These are phyloP conservation scores for Diarsia brunnea DNA, from an alignment of 2,888 invertebrate species.

Conservation along the genomic window DNA sequence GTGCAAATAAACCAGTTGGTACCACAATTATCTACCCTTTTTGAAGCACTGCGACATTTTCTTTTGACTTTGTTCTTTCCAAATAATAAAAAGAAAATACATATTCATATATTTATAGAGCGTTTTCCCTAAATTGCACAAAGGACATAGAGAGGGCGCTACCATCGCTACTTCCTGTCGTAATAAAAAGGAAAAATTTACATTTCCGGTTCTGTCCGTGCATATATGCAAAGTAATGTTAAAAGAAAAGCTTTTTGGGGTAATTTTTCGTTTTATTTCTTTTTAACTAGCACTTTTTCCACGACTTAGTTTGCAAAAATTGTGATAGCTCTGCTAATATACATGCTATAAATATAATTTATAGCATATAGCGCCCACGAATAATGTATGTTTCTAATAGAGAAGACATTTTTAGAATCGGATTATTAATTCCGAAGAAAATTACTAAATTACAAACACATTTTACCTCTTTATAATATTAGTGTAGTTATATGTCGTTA, in stretches of 20 bases:
- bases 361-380: no score
- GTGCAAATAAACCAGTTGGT: background rate
- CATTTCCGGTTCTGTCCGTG: slow-evolving; percentile 47
- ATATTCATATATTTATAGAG: slow-evolving; percentile 52
- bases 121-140: slow-evolving; percentile 46
- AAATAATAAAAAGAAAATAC: slow-evolving; percentile 32
- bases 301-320: no score
- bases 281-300: background rate
- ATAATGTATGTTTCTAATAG: no score
- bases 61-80: slow-evolving; percentile 21
- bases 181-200: slow-evolving; percentile 59
- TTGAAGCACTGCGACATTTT: slow-evolving; percentile 6
- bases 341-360: no score
- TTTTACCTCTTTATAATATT: no score
- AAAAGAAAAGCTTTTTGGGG: background rate
- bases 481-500: no score
- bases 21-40: background rate
- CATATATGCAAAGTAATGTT: slow-evolving; percentile 51
- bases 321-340: no score
- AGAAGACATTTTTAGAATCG: no score
- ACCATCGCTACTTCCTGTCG: slow-evolving; percentile 51
- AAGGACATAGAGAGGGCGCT: slow-evolving; percentile 45
- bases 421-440: no score
- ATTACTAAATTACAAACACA: no score
- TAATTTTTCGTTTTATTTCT: slow-evolving; percentile 1